phyloP scores from a whole-genome alignment of 2,113 vertebrate species.

The Ornithorhynchus anatinus region DNA sequence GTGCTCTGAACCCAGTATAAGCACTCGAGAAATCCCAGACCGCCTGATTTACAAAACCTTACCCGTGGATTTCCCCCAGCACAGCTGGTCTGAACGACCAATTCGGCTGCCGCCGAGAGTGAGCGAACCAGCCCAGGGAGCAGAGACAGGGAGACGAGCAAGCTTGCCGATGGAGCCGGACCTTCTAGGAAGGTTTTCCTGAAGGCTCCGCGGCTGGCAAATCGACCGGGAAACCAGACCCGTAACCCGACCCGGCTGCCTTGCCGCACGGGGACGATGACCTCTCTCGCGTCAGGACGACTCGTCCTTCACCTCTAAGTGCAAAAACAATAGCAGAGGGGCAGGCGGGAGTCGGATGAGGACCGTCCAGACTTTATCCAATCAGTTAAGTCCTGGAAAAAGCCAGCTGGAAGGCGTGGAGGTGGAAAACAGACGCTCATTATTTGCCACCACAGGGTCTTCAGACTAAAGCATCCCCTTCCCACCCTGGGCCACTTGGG shows the following conservation, averaged over 20 bases:
- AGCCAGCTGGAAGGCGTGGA: not conserved
- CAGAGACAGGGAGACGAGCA: constrained; percentile 21
- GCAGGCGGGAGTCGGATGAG: not conserved
- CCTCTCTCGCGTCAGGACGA: constrained; percentile 24
- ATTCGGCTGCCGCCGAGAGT: not conserved
- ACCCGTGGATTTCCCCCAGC: too few species aligned
- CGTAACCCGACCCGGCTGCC: constrained; percentile 17
- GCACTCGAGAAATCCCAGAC: too few species aligned
- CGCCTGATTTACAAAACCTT: too few species aligned
- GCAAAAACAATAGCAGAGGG: too few species aligned
- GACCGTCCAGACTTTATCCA: not conserved
- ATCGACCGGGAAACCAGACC: constrained; percentile 17
- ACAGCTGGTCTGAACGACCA: not conserved
- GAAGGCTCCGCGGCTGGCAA: constrained; percentile 56
- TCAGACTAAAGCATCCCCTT: rapidly evolving
- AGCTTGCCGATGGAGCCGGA: constrained; percentile 55
- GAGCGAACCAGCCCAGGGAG: not conserved
- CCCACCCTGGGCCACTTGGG: rapidly evolving
- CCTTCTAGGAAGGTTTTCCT: constrained; percentile 58
- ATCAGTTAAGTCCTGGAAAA: not conserved
- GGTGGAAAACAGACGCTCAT: not conserved
- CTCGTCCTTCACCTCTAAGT: not conserved
- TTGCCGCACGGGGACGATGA: constrained; percentile 8
- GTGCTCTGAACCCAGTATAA: too few species aligned
- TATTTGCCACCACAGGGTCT: rapidly evolving